Conservation (phyloP, 64 coral and sea anemone species). For the Anthopleura sola region DNA sequence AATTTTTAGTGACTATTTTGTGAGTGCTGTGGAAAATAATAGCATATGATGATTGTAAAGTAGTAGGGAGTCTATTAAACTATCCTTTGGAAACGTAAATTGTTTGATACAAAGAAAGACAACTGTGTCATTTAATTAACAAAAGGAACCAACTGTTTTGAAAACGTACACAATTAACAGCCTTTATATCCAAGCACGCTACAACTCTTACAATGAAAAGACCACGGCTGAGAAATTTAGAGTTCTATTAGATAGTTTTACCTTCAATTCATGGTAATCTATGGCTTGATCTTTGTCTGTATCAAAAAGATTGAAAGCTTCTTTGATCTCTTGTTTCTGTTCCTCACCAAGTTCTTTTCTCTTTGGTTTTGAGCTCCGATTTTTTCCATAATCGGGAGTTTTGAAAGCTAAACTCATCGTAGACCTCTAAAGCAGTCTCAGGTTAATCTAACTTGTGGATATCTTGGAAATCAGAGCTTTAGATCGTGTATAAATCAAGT, state of each 20-base stretch:
- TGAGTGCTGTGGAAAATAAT: background rate
- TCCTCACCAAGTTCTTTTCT: conserved; percentile 92
- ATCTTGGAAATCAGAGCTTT: background rate
- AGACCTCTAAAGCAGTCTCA: background rate
- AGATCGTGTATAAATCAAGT: background rate
- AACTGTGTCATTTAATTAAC: background rate
- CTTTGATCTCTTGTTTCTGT: conserved; percentile 99
- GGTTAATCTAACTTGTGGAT: background rate
- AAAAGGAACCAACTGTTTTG: background rate
- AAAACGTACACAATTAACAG: background rate
- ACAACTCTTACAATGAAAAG: background rate
- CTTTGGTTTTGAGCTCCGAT: conserved; percentile 73
- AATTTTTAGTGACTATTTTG: background rate
- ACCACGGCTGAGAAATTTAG: background rate
- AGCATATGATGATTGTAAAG: background rate
- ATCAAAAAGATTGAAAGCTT: conserved; percentile 97
- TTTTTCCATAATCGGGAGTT: conserved; percentile 94
- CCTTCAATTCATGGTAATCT: conserved; percentile 99
- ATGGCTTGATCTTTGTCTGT: conserved; percentile 97
- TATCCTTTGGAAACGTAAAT: background rate
- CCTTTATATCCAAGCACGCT: background rate
- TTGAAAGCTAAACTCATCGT: conserved; percentile 94
- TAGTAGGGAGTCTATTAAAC: background rate
- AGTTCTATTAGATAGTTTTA: conserved; percentile 3
- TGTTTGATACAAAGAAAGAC: background rate